A percentile compares a stretch with the other conserved stretches of the same genome.
Evolutionary conservation across 1,140 invertebrate genomes (phyloP).

Genomic region (Mizuhopecten yessoensis): DNA sequence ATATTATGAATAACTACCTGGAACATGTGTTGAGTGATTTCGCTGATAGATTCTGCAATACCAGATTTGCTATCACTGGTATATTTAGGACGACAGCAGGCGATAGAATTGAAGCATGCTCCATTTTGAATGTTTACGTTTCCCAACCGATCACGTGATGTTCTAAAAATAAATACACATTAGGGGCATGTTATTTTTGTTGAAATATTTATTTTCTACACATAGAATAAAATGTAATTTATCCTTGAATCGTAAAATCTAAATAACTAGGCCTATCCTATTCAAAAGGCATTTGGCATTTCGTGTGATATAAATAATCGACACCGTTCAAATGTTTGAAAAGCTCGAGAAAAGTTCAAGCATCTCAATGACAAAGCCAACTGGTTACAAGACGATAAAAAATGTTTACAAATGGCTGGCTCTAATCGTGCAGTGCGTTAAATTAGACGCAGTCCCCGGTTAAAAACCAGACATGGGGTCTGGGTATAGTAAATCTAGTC

Average conservation of each 20-base stretch:
- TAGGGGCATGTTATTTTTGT: too few relatives aligned
- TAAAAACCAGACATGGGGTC: slow-evolving; percentile 53
- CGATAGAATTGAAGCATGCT: background rate
- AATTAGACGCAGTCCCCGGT: background rate
- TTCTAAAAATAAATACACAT: background rate
- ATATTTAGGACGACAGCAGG: slow-evolving; percentile 47
- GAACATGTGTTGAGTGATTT: slow-evolving; percentile 60
- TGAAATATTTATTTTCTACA: too few relatives aligned
- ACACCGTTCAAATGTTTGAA: background rate
- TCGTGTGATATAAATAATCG: background rate
- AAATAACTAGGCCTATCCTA: too few relatives aligned
- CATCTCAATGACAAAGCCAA: background rate
- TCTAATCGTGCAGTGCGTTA: background rate
- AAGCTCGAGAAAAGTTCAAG: background rate
- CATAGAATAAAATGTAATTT: too few relatives aligned
- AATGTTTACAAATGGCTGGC: slow-evolving; percentile 66
- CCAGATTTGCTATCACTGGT: slow-evolving; percentile 49
- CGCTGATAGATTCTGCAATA: slow-evolving; percentile 46
- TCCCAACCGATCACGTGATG: background rate
- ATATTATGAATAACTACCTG: slow-evolving; percentile 20
- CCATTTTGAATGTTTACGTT: slow-evolving; percentile 28
- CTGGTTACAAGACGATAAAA: slow-evolving; percentile 51
- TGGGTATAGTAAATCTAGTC: slow-evolving; percentile 59
- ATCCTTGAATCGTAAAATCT: too few relatives aligned
- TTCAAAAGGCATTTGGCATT: too few relatives aligned